These are phyloP conservation scores for Colius striatus DNA, from an alignment of 2,113 vertebrate genomes.

Conservation along the genomic window DNA sequence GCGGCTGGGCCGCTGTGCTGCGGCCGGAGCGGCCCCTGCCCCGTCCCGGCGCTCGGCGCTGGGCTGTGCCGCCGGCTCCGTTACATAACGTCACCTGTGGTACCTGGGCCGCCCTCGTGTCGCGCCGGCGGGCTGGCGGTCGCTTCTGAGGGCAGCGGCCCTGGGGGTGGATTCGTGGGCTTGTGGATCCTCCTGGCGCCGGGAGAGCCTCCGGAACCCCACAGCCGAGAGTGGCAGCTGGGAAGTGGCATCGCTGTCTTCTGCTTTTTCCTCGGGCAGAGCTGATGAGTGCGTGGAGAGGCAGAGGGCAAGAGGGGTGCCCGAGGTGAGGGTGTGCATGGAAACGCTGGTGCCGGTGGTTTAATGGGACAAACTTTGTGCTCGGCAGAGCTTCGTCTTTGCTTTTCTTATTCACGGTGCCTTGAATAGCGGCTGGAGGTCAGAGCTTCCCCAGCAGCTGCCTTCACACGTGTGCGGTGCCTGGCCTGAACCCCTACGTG, in stretches of 20 bases:
- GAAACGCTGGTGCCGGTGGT: not conserved
- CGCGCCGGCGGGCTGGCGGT: not conserved
- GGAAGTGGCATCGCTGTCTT: fast-evolving
- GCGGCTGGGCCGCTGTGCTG: not conserved
- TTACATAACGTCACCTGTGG: not conserved
- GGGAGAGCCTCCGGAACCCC: fast-evolving
- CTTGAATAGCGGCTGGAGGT: not conserved
- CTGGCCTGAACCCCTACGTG: not conserved
- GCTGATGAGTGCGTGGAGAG: not conserved
- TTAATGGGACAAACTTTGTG: not conserved
- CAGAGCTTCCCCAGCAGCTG: not conserved
- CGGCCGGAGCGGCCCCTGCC: not conserved
- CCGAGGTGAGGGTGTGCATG: not conserved
- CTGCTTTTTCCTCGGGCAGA: fast-evolving
- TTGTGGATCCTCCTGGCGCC: not conserved
- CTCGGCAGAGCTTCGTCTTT: not conserved
- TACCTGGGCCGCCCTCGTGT: not conserved
- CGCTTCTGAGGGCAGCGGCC: not conserved
- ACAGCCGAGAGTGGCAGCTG: no score
- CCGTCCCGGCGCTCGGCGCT: not conserved
- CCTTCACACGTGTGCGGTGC: not conserved
- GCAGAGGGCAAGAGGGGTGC: fast-evolving
- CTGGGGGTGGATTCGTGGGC: fast-evolving
- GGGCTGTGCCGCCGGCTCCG: not conserved
- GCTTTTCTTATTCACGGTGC: not conserved